These are phyloP conservation scores for Diabrotica virgifera DNA, from an alignment of 1,140 invertebrate species.

Conservation along the genomic window DNA sequence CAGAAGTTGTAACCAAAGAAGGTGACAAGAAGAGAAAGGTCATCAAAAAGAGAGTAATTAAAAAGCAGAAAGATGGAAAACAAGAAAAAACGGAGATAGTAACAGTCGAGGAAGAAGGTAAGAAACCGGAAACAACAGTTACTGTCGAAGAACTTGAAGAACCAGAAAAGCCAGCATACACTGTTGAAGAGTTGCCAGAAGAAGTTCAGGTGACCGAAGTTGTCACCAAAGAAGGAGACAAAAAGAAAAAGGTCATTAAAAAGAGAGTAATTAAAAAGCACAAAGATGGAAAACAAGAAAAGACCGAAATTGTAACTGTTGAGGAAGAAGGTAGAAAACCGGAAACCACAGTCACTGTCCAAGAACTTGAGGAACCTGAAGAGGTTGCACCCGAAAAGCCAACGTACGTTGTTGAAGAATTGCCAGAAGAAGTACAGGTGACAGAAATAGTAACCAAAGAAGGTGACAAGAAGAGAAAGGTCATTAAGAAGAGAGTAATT, in stretches of 20 bases:
- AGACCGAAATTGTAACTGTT: slow-evolving; percentile 42
- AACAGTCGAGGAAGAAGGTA: slow-evolving; percentile 45
- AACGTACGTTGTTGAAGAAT: slow-evolving; percentile 40
- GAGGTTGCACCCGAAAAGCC: slow-evolving; percentile 37
- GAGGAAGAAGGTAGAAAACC: slow-evolving; percentile 44
- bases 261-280: slow-evolving; percentile 39
- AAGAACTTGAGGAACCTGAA: slow-evolving; percentile 50
- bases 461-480: slow-evolving; percentile 26
- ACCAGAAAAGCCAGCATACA: slow-evolving; percentile 29
- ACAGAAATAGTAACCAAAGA: slow-evolving; percentile 25
- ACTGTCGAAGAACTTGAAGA: slow-evolving; percentile 34
- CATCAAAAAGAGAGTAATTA: slow-evolving; percentile 32
- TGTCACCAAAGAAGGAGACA: slow-evolving; percentile 35
- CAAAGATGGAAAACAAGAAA: slow-evolving; percentile 37
- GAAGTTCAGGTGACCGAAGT: slow-evolving; percentile 44
- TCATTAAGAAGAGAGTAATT: slow-evolving; percentile 30
- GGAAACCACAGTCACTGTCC: slow-evolving; percentile 40
- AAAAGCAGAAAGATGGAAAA: slow-evolving; percentile 40
- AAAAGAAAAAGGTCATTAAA: slow-evolving; percentile 37
- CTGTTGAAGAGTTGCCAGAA: slow-evolving; percentile 37
- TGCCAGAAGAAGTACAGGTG: slow-evolving; percentile 37
- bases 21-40: slow-evolving; percentile 37
- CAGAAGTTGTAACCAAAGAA: slow-evolving; percentile 24
- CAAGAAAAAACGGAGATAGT: slow-evolving; percentile 43
- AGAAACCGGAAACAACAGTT: slow-evolving; percentile 35